These are phyloP conservation scores for Silurus lanzhouensis DNA, from an alignment of 2,797 vertebrate species.

Conservation along the genomic window DNA sequence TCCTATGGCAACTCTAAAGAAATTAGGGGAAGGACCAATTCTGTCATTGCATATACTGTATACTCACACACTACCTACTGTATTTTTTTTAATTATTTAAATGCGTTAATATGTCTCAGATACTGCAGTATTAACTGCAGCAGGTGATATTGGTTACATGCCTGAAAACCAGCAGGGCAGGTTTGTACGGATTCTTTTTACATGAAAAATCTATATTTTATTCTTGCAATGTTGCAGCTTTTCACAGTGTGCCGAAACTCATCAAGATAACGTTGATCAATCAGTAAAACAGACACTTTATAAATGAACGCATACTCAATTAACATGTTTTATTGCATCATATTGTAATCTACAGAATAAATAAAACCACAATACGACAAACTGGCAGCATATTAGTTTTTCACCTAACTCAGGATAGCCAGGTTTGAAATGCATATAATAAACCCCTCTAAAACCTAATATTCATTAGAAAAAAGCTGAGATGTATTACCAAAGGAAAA, in stretches of 20 bases:
- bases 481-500: constrained; percentile 1
- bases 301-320: constrained; percentile 45
- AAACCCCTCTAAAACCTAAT: neutral
- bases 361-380: constrained; percentile 37
- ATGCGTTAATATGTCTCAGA: neutral
- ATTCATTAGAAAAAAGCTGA: neutral
- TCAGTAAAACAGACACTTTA: constrained; percentile 59
- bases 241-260: constrained; percentile 58
- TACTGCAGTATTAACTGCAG: constrained; percentile 23
- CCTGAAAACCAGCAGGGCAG: constrained; percentile 56
- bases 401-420: neutral
- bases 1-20: neutral
- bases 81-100: neutral
- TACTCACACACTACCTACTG: neutral
- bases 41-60: neutral
- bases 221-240: constrained; percentile 56
- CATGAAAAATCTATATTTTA: constrained; percentile 68
- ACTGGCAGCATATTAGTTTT: constrained; percentile 7
- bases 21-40: neutral
- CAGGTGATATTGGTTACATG: constrained; percentile 38
- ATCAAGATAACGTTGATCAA: constrained; percentile 58
- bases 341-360: constrained; percentile 26
- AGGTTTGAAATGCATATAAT: neutral
- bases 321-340: constrained; percentile 13
- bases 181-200: constrained; percentile 62